Evolutionary conservation across 1,140 invertebrate genomes (phyloP).

Genomic region (Andrena cerasifolii): DNA sequence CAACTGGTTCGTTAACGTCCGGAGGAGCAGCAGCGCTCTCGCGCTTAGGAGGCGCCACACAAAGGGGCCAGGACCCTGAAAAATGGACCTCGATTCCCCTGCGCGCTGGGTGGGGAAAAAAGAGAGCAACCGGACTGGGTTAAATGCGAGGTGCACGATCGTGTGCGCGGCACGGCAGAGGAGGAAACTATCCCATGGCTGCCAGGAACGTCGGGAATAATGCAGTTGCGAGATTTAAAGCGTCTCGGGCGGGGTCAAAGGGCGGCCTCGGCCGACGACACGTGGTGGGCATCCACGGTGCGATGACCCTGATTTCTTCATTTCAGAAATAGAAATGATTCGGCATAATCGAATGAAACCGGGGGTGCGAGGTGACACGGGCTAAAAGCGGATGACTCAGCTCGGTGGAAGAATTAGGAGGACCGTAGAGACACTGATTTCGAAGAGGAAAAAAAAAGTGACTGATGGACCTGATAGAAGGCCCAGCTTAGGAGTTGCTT

Average conservation of each 20-base stretch:
- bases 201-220: neutral
- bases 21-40: too few relatives aligned
- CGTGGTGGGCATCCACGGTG: conserved; percentile 39
- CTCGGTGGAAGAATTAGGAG: neutral
- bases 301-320: conserved; percentile 60
- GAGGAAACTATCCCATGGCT: neutral
- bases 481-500: neutral
- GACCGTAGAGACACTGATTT: neutral
- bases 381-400: conserved; percentile 24
- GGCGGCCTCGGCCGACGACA: conserved; percentile 44
- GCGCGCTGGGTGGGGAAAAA: conserved; percentile 7
- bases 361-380: too few relatives aligned
- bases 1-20: conserved; percentile 4
- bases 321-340: conserved; percentile 67
- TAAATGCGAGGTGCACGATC: conserved; percentile 32
- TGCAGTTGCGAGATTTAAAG: conserved; percentile 14
- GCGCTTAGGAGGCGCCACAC: conserved; percentile 13
- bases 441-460: neutral
- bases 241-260: conserved; percentile 40
- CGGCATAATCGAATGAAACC: conserved; percentile 39
- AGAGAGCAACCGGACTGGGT: conserved; percentile 5
- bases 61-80: conserved; percentile 29
- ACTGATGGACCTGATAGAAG: too few relatives aligned
- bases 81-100: conserved; percentile 39
- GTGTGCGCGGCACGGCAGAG: neutral